Conservation (phyloP, 2,888 invertebrate genomes). For the Strigamia transsilvanica region DNA sequence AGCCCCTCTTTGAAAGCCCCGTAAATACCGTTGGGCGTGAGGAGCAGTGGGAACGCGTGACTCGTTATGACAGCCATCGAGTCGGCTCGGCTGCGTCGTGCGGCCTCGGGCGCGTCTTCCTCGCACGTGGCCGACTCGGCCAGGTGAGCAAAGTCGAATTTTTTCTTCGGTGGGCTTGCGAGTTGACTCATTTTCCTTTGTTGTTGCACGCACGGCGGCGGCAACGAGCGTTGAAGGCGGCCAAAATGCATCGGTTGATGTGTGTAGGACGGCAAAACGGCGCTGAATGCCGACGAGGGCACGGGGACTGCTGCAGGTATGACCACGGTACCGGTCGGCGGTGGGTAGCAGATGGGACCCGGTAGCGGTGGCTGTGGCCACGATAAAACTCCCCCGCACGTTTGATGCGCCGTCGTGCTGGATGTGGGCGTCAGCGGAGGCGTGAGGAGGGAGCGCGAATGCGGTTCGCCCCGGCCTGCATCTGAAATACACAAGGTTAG, state of each 20-base stretch:
- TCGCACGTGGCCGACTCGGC: constrained; percentile 58
- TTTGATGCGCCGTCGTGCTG: constrained; percentile 26
- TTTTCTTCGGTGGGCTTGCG: constrained; percentile 54
- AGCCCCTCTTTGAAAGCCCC: constrained; percentile 52
- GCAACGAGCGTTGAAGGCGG: background rate
- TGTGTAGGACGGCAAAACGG: constrained; percentile 39
- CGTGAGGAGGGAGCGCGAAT: constrained; percentile 40
- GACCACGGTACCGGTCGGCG: background rate
- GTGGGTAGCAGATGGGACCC: background rate
- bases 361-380: constrained; percentile 34
- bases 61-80: constrained; percentile 53
- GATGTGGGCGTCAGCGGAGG: constrained; percentile 49
- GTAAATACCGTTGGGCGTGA: constrained; percentile 48
- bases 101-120: constrained; percentile 31
- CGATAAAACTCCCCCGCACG: constrained; percentile 24
- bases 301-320: constrained; percentile 13
- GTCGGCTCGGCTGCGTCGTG: background rate
- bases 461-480: constrained; percentile 2
- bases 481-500: constrained; percentile 4
- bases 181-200: background rate
- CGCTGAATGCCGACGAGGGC: constrained; percentile 51
- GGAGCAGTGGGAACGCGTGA: constrained; percentile 55
- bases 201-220: constrained; percentile 12
- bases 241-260: background rate
- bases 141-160: constrained; percentile 59